A percentile compares a stretch with the other conserved stretches of the same genome.
These are phyloP conservation scores for Scolanthus callimorphus DNA, from an alignment of 92 coral and sea anemone species.

Conservation along the genomic window DNA sequence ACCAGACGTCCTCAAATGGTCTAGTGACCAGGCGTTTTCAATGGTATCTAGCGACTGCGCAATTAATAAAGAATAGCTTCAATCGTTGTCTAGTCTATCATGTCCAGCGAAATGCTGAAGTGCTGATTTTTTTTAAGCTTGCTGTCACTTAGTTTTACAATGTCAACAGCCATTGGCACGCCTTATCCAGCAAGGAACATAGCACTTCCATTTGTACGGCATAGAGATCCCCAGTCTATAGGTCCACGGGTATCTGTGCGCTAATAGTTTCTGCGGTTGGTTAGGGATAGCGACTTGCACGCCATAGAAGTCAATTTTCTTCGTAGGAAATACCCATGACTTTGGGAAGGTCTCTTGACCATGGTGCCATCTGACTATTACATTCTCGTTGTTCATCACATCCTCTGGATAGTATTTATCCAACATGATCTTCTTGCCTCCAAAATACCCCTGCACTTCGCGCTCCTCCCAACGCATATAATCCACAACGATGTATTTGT, in stretches of 20 bases:
- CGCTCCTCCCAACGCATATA: constrained; percentile 55
- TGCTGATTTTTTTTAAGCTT: too few relatives aligned
- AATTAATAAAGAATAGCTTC: too few relatives aligned
- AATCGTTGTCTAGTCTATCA: too few relatives aligned
- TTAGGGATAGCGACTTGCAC: constrained; percentile 62
- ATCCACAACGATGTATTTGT: constrained; percentile 40
- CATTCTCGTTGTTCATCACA: constrained; percentile 35
- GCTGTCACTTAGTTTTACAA: too few relatives aligned
- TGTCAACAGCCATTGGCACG: constrained; percentile 24
- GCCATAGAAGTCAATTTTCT: constrained; percentile 55
- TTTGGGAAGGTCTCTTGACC: constrained; percentile 48
- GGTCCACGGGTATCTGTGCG: constrained; percentile 63
- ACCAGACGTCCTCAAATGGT: too few relatives aligned
- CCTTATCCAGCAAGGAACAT: constrained; percentile 71
- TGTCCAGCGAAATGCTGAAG: too few relatives aligned
- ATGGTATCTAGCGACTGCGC: too few relatives aligned
- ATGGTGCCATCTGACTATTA: constrained; percentile 36
- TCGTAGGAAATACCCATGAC: constrained; percentile 64
- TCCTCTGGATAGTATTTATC: constrained; percentile 61
- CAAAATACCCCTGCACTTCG: constrained; percentile 27
- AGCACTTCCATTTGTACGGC: constrained; percentile 95
- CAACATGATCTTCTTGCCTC: constrained; percentile 34
- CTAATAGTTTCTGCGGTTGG: constrained; percentile 38
- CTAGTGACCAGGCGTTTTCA: too few relatives aligned
- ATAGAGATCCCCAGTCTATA: constrained; percentile 39